These are phyloP conservation scores for Epinephelus cyanopodus DNA, from an alignment of 2,113 vertebrate species.

Conservation along the genomic window DNA sequence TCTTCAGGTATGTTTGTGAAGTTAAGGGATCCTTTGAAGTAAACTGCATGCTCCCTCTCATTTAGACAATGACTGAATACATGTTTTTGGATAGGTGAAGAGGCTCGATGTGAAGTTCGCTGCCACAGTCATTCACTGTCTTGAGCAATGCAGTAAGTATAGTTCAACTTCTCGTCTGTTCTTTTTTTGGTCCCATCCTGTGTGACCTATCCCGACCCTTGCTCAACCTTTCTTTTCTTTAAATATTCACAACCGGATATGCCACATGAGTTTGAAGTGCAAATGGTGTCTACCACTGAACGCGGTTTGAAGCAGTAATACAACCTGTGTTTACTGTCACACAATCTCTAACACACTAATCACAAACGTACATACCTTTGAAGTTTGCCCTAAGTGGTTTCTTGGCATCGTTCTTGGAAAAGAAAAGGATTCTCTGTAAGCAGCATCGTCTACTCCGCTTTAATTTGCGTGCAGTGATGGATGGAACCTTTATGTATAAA, in stretches of 20 bases:
- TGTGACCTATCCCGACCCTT: background rate
- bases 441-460: background rate
- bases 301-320: background rate
- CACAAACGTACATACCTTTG: background rate
- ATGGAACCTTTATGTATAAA: conserved; percentile 3
- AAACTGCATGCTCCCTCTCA: no score
- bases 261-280: background rate
- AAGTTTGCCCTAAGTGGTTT: background rate
- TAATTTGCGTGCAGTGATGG: no score
- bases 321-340: background rate
- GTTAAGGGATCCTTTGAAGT: background rate
- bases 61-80: background rate
- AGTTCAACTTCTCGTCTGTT: background rate
- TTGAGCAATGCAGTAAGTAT: conserved; percentile 72
- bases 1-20: conserved; percentile 70
- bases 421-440: background rate
- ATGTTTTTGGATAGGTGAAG: conserved; percentile 68
- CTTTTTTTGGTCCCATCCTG: background rate
- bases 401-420: conserved; percentile 5
- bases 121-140: conserved; percentile 66
- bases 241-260: conserved; percentile 1
- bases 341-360: background rate
- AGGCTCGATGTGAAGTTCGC: conserved; percentile 73
- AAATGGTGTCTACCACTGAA: background rate
- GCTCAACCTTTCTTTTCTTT: background rate